Percentiles rank a stretch among this genome's conserved stretches.
Conservation (phyloP, 1,140 invertebrate genomes). For the Asbolus verrucosus region DNA sequence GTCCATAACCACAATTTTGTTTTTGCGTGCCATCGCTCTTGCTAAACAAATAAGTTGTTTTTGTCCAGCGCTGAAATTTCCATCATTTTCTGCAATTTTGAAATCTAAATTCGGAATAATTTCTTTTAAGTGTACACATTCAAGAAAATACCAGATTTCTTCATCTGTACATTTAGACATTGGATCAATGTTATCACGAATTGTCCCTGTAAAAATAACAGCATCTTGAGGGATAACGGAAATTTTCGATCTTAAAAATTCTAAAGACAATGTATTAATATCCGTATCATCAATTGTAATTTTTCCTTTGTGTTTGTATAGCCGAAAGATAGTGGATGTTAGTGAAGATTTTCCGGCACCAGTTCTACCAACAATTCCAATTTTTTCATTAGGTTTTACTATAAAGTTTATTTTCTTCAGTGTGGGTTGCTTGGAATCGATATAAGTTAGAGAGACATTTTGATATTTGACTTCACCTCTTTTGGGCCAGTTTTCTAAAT, state of each 20-base stretch:
- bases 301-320: conserved; percentile 66
- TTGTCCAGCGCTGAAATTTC: conserved; percentile 68
- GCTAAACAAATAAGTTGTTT: conserved; percentile 69
- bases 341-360: conserved; percentile 89
- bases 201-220: conserved; percentile 83
- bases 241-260: conserved; percentile 77
- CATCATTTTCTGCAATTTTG: conserved; percentile 72
- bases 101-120: conserved; percentile 68
- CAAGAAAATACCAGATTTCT: conserved; percentile 83
- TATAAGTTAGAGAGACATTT: conserved; percentile 72
- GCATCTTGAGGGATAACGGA: conserved; percentile 89
- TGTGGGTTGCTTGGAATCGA: conserved; percentile 73
- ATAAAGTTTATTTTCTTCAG: conserved; percentile 79
- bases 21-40: conserved; percentile 73
- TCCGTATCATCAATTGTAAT: conserved; percentile 73
- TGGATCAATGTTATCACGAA: conserved; percentile 90
- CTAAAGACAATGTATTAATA: conserved; percentile 72
- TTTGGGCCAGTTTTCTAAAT: conserved; percentile 72
- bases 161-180: conserved; percentile 79
- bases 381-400: conserved; percentile 71
- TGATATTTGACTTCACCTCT: conserved; percentile 77
- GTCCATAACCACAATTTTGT: conserved; percentile 63
- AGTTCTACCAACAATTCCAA: conserved; percentile 82
- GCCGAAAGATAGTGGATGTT: conserved; percentile 76
- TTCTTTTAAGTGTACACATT: conserved; percentile 79